A percentile compares a stretch with the other conserved stretches of the same genome.
These are phyloP conservation scores for Gerris lacustris DNA, from an alignment of 2,888 invertebrate genomes.

Conservation along the genomic window DNA sequence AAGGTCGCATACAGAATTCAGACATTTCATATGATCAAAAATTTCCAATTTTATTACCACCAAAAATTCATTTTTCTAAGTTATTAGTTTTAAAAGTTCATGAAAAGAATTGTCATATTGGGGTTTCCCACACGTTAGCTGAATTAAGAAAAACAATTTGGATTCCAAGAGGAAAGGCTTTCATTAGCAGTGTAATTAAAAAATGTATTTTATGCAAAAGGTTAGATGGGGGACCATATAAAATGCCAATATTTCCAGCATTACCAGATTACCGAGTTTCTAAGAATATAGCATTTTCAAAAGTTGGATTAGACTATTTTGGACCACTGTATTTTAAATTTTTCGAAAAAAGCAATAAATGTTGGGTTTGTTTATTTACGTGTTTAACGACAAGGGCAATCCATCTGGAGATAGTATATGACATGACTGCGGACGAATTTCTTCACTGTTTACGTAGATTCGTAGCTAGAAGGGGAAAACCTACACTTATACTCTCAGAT, in stretches of 20 bases:
- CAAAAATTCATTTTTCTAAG: too few species aligned
- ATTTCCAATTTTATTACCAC: not conserved
- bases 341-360: not conserved
- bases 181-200: too few species aligned
- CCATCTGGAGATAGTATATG: constrained; percentile 11
- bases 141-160: too few species aligned
- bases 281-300: not conserved
- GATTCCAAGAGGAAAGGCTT: too few species aligned
- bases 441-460: constrained; percentile 5
- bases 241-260: not conserved
- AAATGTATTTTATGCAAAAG: not conserved
- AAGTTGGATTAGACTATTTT: not conserved
- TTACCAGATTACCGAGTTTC: not conserved
- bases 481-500: constrained; percentile 10
- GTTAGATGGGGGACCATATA: not conserved
- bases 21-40: not conserved
- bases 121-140: too few species aligned
- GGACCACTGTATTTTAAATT: too few species aligned
- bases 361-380: constrained; percentile 31
- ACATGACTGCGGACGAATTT: constrained; percentile 12
- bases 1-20: not conserved
- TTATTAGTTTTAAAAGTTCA: too few species aligned
- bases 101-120: too few species aligned
- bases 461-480: constrained; percentile 3
- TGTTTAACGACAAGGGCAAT: constrained; percentile 8